phyloP scores from a whole-genome alignment of 2,888 invertebrate genomes.

The Eupelmus urozonus region DNA sequence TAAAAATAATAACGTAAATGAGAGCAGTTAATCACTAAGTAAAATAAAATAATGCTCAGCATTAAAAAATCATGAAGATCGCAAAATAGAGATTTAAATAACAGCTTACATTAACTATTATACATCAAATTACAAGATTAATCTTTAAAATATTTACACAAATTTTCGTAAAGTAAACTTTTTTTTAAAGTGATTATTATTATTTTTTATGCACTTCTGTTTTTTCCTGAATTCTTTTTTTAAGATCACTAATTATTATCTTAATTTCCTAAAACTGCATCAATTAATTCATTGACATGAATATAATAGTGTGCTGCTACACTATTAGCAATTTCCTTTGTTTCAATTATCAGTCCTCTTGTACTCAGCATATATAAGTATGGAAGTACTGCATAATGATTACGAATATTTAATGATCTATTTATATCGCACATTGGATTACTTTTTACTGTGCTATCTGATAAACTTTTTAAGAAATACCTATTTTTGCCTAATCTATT shows the following conservation, averaged over 20 bases:
- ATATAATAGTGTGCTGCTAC: constrained; percentile 44
- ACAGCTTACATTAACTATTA: too few species aligned
- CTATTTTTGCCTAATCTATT: constrained; percentile 54
- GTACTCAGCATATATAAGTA: constrained; percentile 63
- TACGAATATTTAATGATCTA: constrained; percentile 65
- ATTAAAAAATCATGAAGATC: too few species aligned
- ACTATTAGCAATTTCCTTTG: constrained; percentile 61
- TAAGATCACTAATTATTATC: neutral
- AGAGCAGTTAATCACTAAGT: too few species aligned
- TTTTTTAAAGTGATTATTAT: neutral
- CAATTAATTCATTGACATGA: constrained; percentile 39
- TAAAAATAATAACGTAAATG: too few species aligned
- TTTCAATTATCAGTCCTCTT: constrained; percentile 63
- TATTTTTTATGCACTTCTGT: neutral
- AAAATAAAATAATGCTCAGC: too few species aligned
- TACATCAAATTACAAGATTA: too few species aligned
- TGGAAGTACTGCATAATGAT: constrained; percentile 70
- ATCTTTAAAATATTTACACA: too few species aligned
- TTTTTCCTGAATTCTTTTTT: too few species aligned
- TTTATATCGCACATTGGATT: constrained; percentile 62
- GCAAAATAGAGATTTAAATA: neutral
- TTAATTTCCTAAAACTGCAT: constrained; percentile 32
- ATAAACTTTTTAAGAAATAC: constrained; percentile 64
- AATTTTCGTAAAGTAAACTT: neutral
- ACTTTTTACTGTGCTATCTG: constrained; percentile 61